A percentile compares a stretch with the other conserved stretches of the same genome.
These are phyloP conservation scores for Xiphophorus couchianus DNA, from an alignment of 2,113 vertebrate genomes.

Conservation along the genomic window DNA sequence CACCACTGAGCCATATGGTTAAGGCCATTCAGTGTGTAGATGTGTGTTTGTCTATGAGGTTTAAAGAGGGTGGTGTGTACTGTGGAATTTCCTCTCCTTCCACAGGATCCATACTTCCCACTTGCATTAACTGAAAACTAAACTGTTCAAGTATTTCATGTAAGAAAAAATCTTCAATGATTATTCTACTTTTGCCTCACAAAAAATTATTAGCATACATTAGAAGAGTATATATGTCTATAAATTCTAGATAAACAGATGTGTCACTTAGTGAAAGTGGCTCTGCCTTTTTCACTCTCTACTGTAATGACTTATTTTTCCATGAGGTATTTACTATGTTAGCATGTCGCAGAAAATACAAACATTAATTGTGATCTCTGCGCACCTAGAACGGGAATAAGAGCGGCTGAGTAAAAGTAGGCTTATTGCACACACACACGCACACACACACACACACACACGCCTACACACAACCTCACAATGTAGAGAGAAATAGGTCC, in stretches of 20 bases:
- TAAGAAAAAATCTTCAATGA: not conserved
- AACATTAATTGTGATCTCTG: not conserved
- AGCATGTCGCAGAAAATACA: not conserved
- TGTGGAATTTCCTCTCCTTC: slow-evolving; percentile 56
- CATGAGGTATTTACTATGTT: not conserved
- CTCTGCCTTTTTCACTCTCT: too few species aligned
- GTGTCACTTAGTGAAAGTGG: not conserved
- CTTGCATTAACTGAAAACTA: slow-evolving; percentile 9
- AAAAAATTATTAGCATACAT: too few species aligned
- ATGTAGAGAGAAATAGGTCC: too few species aligned
- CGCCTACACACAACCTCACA: too few species aligned
- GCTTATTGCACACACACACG: too few species aligned
- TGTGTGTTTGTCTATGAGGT: slow-evolving; percentile 24
- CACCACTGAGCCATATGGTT: slow-evolving; percentile 50
- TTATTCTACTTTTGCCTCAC: too few species aligned
- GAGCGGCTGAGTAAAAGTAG: not conserved
- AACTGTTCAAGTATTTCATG: not conserved
- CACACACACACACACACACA: too few species aligned
- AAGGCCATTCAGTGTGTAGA: slow-evolving; percentile 3
- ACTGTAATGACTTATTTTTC: not conserved
- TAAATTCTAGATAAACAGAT: too few species aligned
- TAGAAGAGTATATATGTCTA: too few species aligned
- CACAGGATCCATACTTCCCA: not conserved
- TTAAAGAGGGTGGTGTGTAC: slow-evolving; percentile 31
- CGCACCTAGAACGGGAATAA: not conserved